phyloP scores from a whole-genome alignment of 1,140 invertebrate species.

The Lanistes nyassanus region DNA sequence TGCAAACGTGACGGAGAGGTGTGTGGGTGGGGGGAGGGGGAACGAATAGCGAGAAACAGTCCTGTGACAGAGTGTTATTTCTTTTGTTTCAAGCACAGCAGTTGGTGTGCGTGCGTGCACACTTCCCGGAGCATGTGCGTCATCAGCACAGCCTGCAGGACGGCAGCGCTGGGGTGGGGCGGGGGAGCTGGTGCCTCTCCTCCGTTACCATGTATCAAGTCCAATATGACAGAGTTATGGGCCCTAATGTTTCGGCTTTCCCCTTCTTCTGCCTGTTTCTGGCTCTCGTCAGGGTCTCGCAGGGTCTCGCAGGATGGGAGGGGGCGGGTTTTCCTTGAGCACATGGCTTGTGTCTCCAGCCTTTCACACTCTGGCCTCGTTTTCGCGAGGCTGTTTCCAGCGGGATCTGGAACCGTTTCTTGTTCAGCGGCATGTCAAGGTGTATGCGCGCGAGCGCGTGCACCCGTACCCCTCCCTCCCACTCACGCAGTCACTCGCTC shows the following conservation, averaged over 20 bases:
- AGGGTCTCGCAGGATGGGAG: not conserved
- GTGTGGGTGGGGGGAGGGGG: too few relatives aligned
- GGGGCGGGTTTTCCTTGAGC: not conserved
- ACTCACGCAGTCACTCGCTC: too few relatives aligned
- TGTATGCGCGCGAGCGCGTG: too few relatives aligned
- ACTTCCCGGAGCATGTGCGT: not conserved
- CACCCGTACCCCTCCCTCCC: too few relatives aligned
- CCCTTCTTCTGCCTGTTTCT: conserved; percentile 5
- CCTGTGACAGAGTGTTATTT: too few relatives aligned
- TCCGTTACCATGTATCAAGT: conserved; percentile 17
- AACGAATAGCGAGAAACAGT: too few relatives aligned
- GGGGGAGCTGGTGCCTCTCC: not conserved
- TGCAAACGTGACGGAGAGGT: too few relatives aligned
- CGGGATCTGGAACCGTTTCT: not conserved
- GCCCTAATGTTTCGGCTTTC: conserved; percentile 13
- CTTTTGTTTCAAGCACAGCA: too few relatives aligned
- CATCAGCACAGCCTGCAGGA: not conserved
- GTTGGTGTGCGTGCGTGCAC: not conserved
- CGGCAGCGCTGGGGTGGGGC: not conserved
- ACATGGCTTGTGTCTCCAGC: conserved; percentile 5
- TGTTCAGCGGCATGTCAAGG: not conserved
- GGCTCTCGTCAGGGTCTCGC: conserved; percentile 4
- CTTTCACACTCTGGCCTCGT: not conserved
- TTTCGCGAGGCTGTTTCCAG: not conserved
- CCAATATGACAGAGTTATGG: conserved; percentile 25